phyloP scores from a whole-genome alignment of 1,140 invertebrate genomes.

The Drosophila melanica region DNA sequence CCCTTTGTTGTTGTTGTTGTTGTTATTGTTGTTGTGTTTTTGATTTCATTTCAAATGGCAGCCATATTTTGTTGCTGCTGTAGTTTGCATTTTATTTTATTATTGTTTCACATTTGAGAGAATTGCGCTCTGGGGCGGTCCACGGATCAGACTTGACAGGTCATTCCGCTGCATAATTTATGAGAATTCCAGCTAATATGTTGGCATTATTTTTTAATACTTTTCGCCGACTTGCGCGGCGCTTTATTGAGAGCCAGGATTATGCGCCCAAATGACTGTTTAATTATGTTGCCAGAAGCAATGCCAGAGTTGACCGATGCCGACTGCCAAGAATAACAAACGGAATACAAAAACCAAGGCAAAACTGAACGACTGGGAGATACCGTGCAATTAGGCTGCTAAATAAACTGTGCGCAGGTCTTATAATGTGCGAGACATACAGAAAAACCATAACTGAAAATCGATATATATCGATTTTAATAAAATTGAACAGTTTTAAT shows the following conservation, averaged over 20 bases:
- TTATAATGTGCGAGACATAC: too few relatives aligned
- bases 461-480: too few relatives aligned
- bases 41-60: slow-evolving; percentile 78
- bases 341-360: neutral
- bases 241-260: slow-evolving; percentile 50
- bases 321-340: slow-evolving; percentile 8
- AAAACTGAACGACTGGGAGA: too few relatives aligned
- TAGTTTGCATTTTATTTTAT: slow-evolving; percentile 59
- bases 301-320: slow-evolving; percentile 27
- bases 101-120: slow-evolving; percentile 55
- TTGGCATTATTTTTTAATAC: slow-evolving; percentile 73
- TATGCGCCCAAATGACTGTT: slow-evolving; percentile 56
- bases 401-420: too few relatives aligned
- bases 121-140: slow-evolving; percentile 41
- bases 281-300: slow-evolving; percentile 68
- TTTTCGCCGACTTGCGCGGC: slow-evolving; percentile 8
- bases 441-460: too few relatives aligned
- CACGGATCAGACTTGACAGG: slow-evolving; percentile 56
- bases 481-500: too few relatives aligned
- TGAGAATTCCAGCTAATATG: slow-evolving; percentile 79
- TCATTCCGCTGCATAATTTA: slow-evolving; percentile 73
- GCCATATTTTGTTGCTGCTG: slow-evolving; percentile 54
- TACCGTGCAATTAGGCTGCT: too few relatives aligned
- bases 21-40: slow-evolving; percentile 62
- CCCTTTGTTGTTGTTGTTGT: neutral